Base-by-base conservation (phyloP, 2,888 invertebrate species). In the Platycnemis pennipes region DNA sequence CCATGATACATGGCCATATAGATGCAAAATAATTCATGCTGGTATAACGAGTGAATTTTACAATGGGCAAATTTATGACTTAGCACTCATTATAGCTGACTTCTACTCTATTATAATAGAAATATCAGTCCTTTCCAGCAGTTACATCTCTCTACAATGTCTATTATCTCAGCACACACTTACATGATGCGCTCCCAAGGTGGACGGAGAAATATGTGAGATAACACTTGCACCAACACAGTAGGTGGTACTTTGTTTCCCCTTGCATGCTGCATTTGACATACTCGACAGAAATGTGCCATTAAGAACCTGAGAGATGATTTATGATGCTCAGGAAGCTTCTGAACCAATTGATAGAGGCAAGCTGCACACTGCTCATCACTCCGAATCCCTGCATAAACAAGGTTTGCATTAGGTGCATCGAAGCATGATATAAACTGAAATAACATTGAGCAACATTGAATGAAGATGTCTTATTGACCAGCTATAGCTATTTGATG, bases 121-220 rank as follows among this genome's bases (percentile, higher is more conserved):
- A n/a, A n/a, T 19, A 3, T 56, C 56, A 8, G 16, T 19, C 56
- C 56, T 56, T 19, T 19, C 22, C 22, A 8, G 11, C 56, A n/a
- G n/a, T n/a, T 19, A 3, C 22, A 56, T 19, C 56, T 19, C 56
- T 19, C 22, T 22, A 19, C 56, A 8, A 11, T 56, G 56, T 8
- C 56, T 3, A n/a, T n/a, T n/a, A n/a, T n/a, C n/a, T n/a, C n/a
- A n/a, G n/a, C 31, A n/a, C 8, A 94, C 94, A 97, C 97, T 97
- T 97, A 98, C 98, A 98, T 97, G 95, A 98, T 98, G 95, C 97
- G 97, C 96, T 98, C 98, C 98, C 98, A 98, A 11, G 98, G 98
- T 42, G 98, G 98, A 95, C 98, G 97, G 87, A 98, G 96, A 94
- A 98, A 97, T 95, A 98, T 97, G 96, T 98, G 98, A 96, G 98